A percentile compares a stretch with the other conserved stretches of the same genome.
Conservation (phyloP, 2,113 vertebrate genomes). For the Prionailurus bengalensis region DNA sequence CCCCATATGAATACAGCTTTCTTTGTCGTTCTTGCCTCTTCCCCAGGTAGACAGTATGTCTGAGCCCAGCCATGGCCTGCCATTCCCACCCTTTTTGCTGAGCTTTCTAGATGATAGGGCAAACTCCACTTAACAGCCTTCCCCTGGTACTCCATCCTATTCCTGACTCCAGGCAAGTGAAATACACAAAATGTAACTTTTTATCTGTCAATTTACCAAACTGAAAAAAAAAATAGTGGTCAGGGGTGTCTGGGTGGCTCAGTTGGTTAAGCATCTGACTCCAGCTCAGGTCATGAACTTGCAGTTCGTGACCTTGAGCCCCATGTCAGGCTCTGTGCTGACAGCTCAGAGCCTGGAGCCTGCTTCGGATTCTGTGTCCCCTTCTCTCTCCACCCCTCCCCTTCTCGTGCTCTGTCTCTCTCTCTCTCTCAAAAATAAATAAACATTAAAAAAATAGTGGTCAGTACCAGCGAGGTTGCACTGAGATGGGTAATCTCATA, state of each 20-base stretch:
- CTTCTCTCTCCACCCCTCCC: no score
- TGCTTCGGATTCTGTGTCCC: no score
- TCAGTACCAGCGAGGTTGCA: neutral
- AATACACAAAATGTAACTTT: slow-evolving; percentile 25
- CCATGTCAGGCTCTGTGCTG: no score
- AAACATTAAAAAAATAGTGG: neutral
- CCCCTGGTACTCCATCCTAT: neutral
- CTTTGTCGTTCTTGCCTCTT: neutral
- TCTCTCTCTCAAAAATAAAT: no score
- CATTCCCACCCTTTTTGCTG: neutral
- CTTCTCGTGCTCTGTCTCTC: no score
- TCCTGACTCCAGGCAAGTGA: neutral
- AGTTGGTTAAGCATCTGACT: no score
- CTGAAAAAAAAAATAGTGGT: neutral
- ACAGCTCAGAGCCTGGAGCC: no score
- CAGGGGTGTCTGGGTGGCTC: neutral
- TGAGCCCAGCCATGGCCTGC: neutral
- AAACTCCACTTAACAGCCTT: neutral
- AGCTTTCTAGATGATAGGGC: neutral
- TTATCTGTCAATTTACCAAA: slow-evolving; percentile 53
- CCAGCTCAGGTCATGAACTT: no score
- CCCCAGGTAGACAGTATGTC: neutral
- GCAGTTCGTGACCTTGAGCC: no score
- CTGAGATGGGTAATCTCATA: slow-evolving; percentile 5
- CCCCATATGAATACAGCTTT: slow-evolving; percentile 21